Conservation (phyloP, 2,113 vertebrate genomes). For the Chaetops frenatus region DNA sequence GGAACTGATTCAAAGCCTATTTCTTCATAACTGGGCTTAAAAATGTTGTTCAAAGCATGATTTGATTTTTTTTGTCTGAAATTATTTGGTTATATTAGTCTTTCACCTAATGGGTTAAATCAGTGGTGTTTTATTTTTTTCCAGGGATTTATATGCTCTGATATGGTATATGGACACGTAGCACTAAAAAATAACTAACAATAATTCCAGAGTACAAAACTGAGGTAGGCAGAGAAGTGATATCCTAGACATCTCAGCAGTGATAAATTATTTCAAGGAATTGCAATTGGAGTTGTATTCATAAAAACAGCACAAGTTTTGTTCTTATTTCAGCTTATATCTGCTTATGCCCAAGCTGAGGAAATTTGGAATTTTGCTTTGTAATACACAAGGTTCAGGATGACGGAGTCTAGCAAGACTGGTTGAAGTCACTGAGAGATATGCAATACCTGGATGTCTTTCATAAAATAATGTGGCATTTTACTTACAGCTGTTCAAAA, state of each 20-base stretch:
- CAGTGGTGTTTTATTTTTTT: neutral
- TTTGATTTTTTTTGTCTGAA: neutral
- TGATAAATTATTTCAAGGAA: neutral
- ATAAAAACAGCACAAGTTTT: neutral
- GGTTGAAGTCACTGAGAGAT: neutral
- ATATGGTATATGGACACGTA: neutral
- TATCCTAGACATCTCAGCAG: neutral
- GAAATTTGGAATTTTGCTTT: neutral
- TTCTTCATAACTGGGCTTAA: slow-evolving; percentile 4
- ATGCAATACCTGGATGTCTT: neutral
- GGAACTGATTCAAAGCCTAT: neutral
- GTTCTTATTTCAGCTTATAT: neutral
- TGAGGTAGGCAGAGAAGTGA: neutral
- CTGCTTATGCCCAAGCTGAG: neutral
- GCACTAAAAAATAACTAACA: neutral
- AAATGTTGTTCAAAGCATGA: neutral
- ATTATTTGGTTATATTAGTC: neutral
- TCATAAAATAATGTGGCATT: neutral
- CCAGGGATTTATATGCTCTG: neutral
- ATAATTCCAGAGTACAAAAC: neutral
- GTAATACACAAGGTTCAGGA: neutral
- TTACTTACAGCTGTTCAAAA: neutral
- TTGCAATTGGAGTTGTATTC: neutral
- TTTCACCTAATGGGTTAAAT: neutral
- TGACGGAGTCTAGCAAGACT: neutral